Conservation (phyloP, 2,113 vertebrate species). For the Nerophis ophidion region DNA sequence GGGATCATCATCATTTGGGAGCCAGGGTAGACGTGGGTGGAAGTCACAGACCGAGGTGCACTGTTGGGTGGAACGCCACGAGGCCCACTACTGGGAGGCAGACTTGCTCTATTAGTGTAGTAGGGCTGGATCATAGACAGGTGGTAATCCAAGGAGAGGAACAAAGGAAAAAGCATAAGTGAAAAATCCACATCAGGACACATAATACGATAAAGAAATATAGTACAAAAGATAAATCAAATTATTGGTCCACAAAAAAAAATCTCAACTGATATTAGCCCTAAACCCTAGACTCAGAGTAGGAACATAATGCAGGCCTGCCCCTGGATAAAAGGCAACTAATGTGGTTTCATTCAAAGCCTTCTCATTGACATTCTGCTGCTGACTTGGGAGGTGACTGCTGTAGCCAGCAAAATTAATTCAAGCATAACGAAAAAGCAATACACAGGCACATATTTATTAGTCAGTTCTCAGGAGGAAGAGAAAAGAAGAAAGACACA, state of each 20-base stretch:
- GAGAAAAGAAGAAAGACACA: background rate
- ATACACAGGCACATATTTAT: slow-evolving; percentile 30
- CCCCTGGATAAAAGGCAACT: slow-evolving; percentile 51
- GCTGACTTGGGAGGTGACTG: slow-evolving; percentile 35
- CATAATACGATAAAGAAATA: background rate
- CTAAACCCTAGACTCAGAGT: background rate
- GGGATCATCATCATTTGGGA: slow-evolving; percentile 99
- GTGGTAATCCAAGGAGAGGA: background rate
- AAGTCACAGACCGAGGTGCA: slow-evolving; percentile 82
- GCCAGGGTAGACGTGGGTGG: slow-evolving; percentile 86
- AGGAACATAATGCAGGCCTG: slow-evolving; percentile 10
- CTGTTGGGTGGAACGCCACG: slow-evolving; percentile 82
- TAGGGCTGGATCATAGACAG: slow-evolving; percentile 77
- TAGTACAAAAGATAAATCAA: too few species aligned
- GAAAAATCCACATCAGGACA: background rate
- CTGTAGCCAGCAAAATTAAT: slow-evolving; percentile 33
- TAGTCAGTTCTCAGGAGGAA: slow-evolving; percentile 12
- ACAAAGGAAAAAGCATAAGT: background rate
- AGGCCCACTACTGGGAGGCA: slow-evolving; percentile 74
- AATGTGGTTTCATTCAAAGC: slow-evolving; percentile 11
- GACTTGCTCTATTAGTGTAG: slow-evolving; percentile 82
- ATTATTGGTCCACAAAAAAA: too few species aligned
- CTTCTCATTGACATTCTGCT: slow-evolving; percentile 61
- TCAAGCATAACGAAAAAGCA: slow-evolving; percentile 39
- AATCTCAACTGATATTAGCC: too few species aligned